Evolutionary conservation across 2,888 invertebrate species (phyloP).

Genomic region (Blera fallax): DNA sequence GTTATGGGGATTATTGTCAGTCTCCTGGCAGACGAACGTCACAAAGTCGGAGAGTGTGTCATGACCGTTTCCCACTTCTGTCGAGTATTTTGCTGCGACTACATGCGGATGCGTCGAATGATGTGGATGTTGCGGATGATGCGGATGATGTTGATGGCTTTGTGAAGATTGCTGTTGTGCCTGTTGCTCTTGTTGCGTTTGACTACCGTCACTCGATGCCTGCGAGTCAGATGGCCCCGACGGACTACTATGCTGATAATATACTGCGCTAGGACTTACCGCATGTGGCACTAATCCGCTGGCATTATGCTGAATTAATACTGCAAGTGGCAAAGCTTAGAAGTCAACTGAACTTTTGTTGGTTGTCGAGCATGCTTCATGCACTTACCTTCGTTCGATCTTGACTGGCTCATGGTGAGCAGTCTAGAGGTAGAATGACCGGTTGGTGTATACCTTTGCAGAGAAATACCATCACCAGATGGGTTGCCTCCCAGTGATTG

Average conservation of each 20-base stretch:
- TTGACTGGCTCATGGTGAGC: conserved; percentile 77
- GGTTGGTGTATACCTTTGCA: conserved; percentile 80
- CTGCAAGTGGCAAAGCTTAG: conserved; percentile 52
- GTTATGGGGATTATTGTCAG: conserved; percentile 83
- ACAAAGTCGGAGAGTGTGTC: conserved; percentile 95
- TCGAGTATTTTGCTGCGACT: conserved; percentile 86
- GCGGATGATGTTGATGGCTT: conserved; percentile 72
- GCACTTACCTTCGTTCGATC: conserved; percentile 78
- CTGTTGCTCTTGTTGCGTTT: conserved; percentile 73
- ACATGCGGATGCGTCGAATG: conserved; percentile 83
- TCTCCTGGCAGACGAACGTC: conserved; percentile 97
- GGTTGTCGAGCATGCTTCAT: background rate
- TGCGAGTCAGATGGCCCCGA: conserved; percentile 74
- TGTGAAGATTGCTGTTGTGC: conserved; percentile 69
- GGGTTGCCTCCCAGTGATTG: conserved; percentile 75
- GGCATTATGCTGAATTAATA: conserved; percentile 82
- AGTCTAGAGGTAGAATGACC: conserved; percentile 75
- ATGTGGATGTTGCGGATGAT: conserved; percentile 64
- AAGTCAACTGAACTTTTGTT: background rate
- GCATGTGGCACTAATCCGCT: conserved; percentile 82
- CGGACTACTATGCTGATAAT: conserved; percentile 82
- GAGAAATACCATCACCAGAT: conserved; percentile 74
- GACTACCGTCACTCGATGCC: conserved; percentile 72
- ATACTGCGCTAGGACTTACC: conserved; percentile 83
- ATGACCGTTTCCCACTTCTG: conserved; percentile 88